phyloP scores from a whole-genome alignment of 2,113 vertebrate genomes.

The Solea senegalensis region DNA sequence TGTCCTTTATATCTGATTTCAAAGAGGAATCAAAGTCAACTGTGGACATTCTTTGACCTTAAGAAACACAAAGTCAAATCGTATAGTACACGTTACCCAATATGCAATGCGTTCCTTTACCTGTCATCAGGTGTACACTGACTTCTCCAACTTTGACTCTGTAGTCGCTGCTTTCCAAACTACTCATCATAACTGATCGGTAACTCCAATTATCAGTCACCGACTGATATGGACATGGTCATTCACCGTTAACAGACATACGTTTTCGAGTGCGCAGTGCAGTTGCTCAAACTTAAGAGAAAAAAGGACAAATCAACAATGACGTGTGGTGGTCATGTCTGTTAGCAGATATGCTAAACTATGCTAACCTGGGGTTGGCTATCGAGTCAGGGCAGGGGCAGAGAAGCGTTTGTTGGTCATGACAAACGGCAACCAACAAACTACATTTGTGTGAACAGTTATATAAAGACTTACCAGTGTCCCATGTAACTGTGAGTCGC shows the following conservation, averaged over 20 bases:
- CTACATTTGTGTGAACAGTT: neutral
- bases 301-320: slow-evolving; percentile 49
- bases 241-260: neutral
- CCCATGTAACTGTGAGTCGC: neutral
- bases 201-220: neutral
- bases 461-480: slow-evolving; percentile 48
- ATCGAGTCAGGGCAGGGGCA: neutral
- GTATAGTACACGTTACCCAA: neutral
- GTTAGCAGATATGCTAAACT: slow-evolving; percentile 66
- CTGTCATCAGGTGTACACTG: neutral
- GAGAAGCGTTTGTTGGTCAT: neutral
- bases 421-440: slow-evolving; percentile 9
- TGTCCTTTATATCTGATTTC: slow-evolving; percentile 6
- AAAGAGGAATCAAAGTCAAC: neutral
- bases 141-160: slow-evolving; percentile 30
- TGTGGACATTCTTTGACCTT: neutral
- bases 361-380: slow-evolving; percentile 32
- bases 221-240: neutral
- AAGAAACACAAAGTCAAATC: neutral
- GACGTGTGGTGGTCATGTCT: slow-evolving; percentile 64
- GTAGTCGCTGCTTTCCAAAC: neutral
- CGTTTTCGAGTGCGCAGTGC: neutral
- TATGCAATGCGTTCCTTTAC: neutral
- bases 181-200: neutral
- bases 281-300: slow-evolving; percentile 3